Conservation (phyloP, 2,888 invertebrate genomes). For the Shargacucullia verbasci region DNA sequence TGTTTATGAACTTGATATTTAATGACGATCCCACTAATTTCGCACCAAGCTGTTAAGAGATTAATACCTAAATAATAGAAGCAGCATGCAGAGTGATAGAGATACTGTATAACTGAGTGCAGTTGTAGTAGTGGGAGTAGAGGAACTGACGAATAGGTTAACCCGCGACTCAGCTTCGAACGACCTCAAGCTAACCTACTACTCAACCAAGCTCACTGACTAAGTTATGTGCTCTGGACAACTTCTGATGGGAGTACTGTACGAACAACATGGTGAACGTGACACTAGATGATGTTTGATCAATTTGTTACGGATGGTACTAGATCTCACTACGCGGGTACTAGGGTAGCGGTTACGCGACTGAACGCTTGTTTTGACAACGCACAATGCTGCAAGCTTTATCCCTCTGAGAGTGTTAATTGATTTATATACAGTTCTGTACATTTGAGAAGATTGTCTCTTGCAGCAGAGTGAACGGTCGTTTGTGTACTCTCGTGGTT, state of each 20-base stretch:
- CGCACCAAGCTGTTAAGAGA: constrained; percentile 64
- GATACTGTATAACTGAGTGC: constrained; percentile 82
- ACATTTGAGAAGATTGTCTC: constrained; percentile 56
- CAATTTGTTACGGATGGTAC: constrained; percentile 84
- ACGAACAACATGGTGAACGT: constrained; percentile 84
- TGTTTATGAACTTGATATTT: constrained; percentile 13
- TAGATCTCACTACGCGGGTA: constrained; percentile 84
- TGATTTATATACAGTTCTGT: constrained; percentile 37
- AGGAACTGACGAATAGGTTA: constrained; percentile 77
- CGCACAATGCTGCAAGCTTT: constrained; percentile 84
- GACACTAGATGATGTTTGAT: constrained; percentile 85
- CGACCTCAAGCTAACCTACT: constrained; percentile 86
- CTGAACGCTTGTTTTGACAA: constrained; percentile 81
- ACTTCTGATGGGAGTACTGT: constrained; percentile 81
- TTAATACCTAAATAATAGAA: constrained; percentile 82
- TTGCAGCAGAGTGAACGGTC: constrained; percentile 85
- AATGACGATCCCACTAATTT: constrained; percentile 68
- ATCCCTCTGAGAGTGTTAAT: constrained; percentile 41
- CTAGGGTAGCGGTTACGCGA: constrained; percentile 87
- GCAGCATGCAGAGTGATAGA: constrained; percentile 87
- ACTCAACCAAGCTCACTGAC: constrained; percentile 85
- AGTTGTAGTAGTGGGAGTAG: constrained; percentile 80
- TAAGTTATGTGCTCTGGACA: constrained; percentile 83
- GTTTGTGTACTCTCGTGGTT: constrained; percentile 88
- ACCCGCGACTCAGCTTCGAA: constrained; percentile 80